Percentiles rank a stretch among this genome's conserved stretches.
Evolutionary conservation across 2,797 vertebrate genomes (phyloP).

Genomic region (Propithecus perrieri): DNA sequence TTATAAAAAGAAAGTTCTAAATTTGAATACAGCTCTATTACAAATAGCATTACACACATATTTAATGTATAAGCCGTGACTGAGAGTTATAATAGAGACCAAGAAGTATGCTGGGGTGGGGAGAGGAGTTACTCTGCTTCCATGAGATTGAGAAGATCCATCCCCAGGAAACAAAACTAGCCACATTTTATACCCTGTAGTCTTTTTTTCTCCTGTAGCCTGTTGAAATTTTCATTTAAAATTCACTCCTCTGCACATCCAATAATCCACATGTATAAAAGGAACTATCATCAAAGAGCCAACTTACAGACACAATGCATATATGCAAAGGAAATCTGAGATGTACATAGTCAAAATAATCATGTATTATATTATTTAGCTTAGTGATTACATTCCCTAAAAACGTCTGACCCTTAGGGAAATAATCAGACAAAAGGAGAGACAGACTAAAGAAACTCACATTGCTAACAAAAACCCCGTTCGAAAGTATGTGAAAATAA

Average conservation of each 20-base stretch:
- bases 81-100: background rate
- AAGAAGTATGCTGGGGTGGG: background rate
- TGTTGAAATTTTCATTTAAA: conserved; percentile 33
- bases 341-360: background rate
- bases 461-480: background rate
- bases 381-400: background rate
- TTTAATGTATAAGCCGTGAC: background rate
- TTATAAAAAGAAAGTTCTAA: background rate
- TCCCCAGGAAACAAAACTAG: conserved; percentile 28
- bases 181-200: background rate
- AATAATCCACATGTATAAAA: background rate
- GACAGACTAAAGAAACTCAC: background rate
- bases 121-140: background rate
- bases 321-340: conserved; percentile 29
- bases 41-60: background rate
- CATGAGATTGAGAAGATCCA: background rate
- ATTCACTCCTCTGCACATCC: background rate
- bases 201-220: background rate
- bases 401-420: conserved; percentile 29
- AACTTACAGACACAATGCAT: background rate
- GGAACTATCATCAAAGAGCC: background rate
- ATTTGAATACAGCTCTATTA: background rate
- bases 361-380: background rate
- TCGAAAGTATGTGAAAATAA: conserved; percentile 29
- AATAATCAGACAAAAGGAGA: background rate